These are phyloP conservation scores for Cinclus mexicanus DNA, from an alignment of 2,113 vertebrate genomes.

Conservation along the genomic window DNA sequence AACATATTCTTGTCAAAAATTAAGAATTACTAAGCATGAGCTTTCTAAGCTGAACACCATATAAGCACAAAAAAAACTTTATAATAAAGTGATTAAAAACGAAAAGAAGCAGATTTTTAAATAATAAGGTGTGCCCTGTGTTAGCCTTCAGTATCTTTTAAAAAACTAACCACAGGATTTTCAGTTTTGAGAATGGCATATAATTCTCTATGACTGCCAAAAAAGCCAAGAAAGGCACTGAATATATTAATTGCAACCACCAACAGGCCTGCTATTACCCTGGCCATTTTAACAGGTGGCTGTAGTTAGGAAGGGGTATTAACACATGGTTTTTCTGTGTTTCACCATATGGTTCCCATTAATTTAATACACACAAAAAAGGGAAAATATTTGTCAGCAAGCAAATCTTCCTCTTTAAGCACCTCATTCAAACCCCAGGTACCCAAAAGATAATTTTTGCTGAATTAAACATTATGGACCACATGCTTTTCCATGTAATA, in stretches of 20 bases:
- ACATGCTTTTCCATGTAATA: background rate
- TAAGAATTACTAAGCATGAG: background rate
- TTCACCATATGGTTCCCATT: conserved; percentile 49
- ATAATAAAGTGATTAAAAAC: background rate
- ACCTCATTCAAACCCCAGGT: background rate
- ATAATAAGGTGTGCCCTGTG: background rate
- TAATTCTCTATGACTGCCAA: background rate
- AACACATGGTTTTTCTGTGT: background rate
- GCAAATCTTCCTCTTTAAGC: conserved; percentile 18
- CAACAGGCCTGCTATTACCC: background rate
- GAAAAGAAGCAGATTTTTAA: background rate
- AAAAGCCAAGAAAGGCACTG: background rate
- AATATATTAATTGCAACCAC: background rate
- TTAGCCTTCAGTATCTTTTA: background rate
- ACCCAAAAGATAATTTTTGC: background rate
- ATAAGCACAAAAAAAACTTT: background rate
- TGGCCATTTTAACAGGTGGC: conserved; percentile 24
- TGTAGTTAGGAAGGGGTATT: conserved; percentile 32
- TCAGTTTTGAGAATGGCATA: background rate
- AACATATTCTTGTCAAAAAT: background rate
- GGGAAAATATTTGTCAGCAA: conserved; percentile 13
- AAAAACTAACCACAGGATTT: background rate
- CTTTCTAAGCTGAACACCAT: background rate
- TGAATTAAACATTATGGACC: conserved; percentile 7
- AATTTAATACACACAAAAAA: conserved; percentile 19